These are phyloP conservation scores for Gouania willdenowi DNA, from an alignment of 2,797 vertebrate species.

Conservation along the genomic window DNA sequence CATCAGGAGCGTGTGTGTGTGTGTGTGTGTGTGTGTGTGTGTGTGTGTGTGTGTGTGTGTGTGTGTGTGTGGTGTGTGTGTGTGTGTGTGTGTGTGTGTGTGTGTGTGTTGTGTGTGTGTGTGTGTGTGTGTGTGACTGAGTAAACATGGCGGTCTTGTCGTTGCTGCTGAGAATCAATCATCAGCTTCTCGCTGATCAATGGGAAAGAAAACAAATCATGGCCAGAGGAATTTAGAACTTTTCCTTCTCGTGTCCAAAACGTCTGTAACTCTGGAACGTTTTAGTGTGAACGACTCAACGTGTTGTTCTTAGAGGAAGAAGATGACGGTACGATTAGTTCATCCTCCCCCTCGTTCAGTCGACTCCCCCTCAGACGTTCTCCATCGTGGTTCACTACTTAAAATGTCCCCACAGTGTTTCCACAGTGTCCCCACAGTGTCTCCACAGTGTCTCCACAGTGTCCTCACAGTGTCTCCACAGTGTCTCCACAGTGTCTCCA, in stretches of 20 bases:
- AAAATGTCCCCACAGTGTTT: constrained; percentile 57
- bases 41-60: no score
- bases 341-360: no score
- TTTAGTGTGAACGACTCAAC: no score
- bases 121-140: constrained; percentile 64
- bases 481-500: no score
- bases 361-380: constrained; percentile 64
- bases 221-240: constrained; percentile 67
- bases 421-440: constrained; percentile 40
- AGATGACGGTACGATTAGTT: no score
- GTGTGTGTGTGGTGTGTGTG: no score
- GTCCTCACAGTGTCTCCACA: no score
- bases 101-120: no score
- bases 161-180: constrained; percentile 70
- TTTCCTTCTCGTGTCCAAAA: constrained; percentile 16
- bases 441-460: constrained; percentile 62
- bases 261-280: constrained; percentile 42
- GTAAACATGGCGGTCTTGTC: constrained; percentile 70
- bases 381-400: no score
- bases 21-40: no score
- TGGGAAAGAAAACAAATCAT: constrained; percentile 75
- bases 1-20: no score
- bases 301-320: constrained; percentile 2
- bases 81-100: no score
- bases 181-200: constrained; percentile 69